Conservation (phyloP, 2,888 invertebrate genomes). For the Caenorhabditis wallacei region DNA sequence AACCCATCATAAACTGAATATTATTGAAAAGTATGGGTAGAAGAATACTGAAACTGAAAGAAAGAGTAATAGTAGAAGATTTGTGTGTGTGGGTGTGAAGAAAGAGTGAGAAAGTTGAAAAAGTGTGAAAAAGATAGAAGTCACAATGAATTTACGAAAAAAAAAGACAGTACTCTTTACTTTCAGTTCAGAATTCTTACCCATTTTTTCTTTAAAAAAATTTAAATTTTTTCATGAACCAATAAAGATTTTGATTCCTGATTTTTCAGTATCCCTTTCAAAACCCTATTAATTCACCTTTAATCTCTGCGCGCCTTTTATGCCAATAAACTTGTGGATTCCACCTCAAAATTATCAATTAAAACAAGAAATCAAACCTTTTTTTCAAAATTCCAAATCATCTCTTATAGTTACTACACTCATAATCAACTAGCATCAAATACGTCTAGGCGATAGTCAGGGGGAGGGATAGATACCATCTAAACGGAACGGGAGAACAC, state of each 20-base stretch:
- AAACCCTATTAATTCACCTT: slow-evolving; percentile 43
- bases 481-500: slow-evolving; percentile 7
- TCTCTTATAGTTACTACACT: slow-evolving; percentile 34
- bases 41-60: slow-evolving; percentile 52
- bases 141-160: slow-evolving; percentile 30
- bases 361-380: slow-evolving; percentile 1
- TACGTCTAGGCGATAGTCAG: slow-evolving; percentile 24
- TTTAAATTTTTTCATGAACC: slow-evolving; percentile 8
- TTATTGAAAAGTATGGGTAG: slow-evolving; percentile 27
- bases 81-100: neutral
- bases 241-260: slow-evolving; percentile 40
- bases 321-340: slow-evolving; percentile 62
- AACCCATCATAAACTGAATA: slow-evolving; percentile 1
- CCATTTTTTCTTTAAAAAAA: slow-evolving; percentile 12
- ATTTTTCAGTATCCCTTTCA: no score
- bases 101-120: slow-evolving; percentile 9
- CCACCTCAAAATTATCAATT: slow-evolving; percentile 35
- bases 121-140: slow-evolving; percentile 10
- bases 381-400: neutral
- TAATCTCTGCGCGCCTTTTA: slow-evolving; percentile 26
- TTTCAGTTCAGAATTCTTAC: slow-evolving; percentile 33
- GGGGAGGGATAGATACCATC: slow-evolving; percentile 27
- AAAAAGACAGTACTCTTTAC: slow-evolving; percentile 13
- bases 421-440: no score
- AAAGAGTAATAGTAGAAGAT: slow-evolving; percentile 37